Base-by-base conservation (phyloP, 2,888 invertebrate species). In the Oscheius sp. region DNA sequence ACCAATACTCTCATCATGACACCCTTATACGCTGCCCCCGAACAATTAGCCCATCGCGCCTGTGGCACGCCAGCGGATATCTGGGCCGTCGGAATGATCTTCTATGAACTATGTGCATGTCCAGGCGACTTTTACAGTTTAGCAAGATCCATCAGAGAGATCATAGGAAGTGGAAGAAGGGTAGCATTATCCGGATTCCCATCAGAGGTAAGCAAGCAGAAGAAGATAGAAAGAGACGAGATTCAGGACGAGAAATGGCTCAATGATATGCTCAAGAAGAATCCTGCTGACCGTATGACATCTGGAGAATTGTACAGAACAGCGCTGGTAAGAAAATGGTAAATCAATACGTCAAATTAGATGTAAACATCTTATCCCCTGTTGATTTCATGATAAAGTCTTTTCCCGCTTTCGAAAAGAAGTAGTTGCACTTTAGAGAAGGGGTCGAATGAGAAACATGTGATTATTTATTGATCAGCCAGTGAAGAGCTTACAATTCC, bases 41-140 rank as follows among this genome's bases (percentile, higher is more conserved):
- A 58, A 29, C 58, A 58, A 25, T 25, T 27, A 18, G 21, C 16
- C 25, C 18, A 29, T n/a, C 12, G 18, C 12, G 16, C 25, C n/a
- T 25, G 25, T 18, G 27, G 18, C 25, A n/a, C 9, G 16, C 21
- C 58, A 18, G 58, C 58, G 9, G 58, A 58, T 58, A 58, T 58
- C 21, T 58, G 21, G 21, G 58, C 58, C 29, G 18, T 58, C 16
- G 58, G 58, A n/a, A 18, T 58, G 27, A 58, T 58, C 58, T 58
- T 58, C 58, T 58, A 58, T 29, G 58, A 58, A 0, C 29, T 58
- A 16, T 58, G 25, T 16, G 18, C 18, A 5, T 25, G 27, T 58
- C 58, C 58, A 27, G 21, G 6, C 12, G 9, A 9, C 35, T 6
- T 35, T 3, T 3, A 9, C 35, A 6, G 5, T 6, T 6, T 35